Conservation (phyloP, 2,797 vertebrate genomes). For the Tarsius wallacei region DNA sequence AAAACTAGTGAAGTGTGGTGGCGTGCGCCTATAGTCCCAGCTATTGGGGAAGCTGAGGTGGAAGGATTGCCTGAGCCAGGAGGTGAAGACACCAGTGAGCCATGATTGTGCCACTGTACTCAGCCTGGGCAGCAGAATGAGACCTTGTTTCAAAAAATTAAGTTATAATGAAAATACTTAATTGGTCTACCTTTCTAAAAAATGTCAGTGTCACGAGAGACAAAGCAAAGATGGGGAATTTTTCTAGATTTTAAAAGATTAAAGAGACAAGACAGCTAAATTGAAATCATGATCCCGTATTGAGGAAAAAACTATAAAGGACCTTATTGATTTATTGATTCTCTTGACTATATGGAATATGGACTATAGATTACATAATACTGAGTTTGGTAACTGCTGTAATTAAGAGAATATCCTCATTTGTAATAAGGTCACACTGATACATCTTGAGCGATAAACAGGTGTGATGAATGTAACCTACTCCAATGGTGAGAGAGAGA, state of each 20-base stretch:
- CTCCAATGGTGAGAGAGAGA: background rate
- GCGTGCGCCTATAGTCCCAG: no score
- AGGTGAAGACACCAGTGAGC: no score
- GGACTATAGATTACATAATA: background rate
- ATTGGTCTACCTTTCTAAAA: background rate
- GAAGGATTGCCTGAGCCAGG: no score
- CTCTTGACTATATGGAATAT: background rate
- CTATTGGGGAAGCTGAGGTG: no score
- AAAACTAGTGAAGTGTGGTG: no score
- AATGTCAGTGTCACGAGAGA: background rate
- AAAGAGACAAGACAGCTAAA: background rate
- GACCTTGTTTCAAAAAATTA: no score
- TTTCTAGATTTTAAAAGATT: background rate
- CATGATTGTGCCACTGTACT: no score
- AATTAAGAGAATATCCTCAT: background rate
- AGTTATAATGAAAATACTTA: no score
- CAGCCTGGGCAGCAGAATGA: no score
- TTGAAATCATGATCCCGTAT: background rate
- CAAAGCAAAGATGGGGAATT: background rate
- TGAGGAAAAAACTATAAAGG: background rate
- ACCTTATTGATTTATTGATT: background rate
- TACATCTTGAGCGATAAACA: background rate
- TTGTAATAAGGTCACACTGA: slow-evolving; percentile 1
- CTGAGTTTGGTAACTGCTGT: background rate
- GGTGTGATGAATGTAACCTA: background rate